Evolutionary conservation across 2,888 invertebrate species (phyloP), one percentile per base, ranked within the genome.

Genomic region (Limenitis camilla): DNA sequence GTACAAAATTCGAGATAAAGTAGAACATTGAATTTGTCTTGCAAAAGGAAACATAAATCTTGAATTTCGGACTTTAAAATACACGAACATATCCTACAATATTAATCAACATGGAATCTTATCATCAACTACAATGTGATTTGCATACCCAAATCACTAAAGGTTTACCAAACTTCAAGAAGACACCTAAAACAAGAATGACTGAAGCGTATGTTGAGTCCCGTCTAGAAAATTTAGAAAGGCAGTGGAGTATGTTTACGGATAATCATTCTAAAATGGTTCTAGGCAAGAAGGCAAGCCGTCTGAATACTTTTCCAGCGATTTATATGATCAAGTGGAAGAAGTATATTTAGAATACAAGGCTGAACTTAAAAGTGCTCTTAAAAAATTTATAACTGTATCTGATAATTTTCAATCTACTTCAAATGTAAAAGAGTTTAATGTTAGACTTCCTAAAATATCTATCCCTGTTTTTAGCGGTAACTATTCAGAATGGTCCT

Each of bases 401-500:
- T 28, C 28, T 10, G 41, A 36, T 10, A 10, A 36, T n/a, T 41
- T 10, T 29, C 41, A 41, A 30, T 41, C 30, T 41, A 41, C 29
- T 41, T 41, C 41, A 41, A 41, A 29, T 30, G 3, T 30, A 30
- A 42, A 42, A 42, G 42, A 41, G 0, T 41, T 30, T 29, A 41
- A 30, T 30, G 35, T 59, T 19, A 59, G 48, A 32, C 45, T 59
- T 40, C 62, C 62, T 2, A 55, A 60, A 38, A 59, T 62, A 31
- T 35, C 32, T 9, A 55, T 59, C 29, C 59, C 58, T 7, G 51
- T 19, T 6, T 62, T 62, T 48, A 48, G 49, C n/a, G 62, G 62
- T 0, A 40, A 55, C 9, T 62, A 60, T 46, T 35, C 47, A 3
- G 60, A 60, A 39, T 62, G 60, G 61, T 33, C 44, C 6, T 19